Evolutionary conservation across 35 echinoderm and acorn worm genomes (phyloP).

Genomic region (Patiria miniata): DNA sequence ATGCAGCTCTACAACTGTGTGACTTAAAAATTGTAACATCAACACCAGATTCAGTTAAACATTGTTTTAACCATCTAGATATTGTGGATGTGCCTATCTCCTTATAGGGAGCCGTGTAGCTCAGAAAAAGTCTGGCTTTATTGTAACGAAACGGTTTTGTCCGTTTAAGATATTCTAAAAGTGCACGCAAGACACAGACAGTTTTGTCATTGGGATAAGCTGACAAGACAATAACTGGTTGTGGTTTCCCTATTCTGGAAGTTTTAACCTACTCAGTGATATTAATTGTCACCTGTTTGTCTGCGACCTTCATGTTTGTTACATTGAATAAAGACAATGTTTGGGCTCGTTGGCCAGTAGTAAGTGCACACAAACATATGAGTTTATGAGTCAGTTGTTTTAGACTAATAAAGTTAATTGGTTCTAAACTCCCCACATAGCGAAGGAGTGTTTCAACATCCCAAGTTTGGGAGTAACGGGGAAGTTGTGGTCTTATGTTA

Average conservation of each 20-base stretch:
- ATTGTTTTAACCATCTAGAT: constrained; percentile 29
- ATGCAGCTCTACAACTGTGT: constrained; percentile 27
- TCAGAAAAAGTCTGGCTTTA: constrained; percentile 2
- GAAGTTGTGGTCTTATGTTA: constrained; percentile 4
- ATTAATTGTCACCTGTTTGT: background rate
- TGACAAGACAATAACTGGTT: background rate
- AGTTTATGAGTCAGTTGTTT: constrained; percentile 40
- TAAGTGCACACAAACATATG: constrained; percentile 1
- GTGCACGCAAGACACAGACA: background rate
- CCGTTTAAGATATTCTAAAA: background rate
- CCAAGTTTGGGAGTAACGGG: constrained; percentile 26
- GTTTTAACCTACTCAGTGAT: background rate
- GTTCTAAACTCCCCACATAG: background rate
- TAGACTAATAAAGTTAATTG: background rate
- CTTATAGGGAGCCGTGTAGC: background rate
- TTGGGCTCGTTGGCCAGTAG: background rate
- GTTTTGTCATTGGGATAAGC: background rate
- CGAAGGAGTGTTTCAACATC: constrained; percentile 20
- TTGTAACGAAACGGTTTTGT: background rate
- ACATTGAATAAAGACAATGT: background rate
- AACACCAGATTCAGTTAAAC: constrained; percentile 30
- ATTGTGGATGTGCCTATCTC: background rate
- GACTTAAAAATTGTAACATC: constrained; percentile 28
- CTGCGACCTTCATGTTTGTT: background rate
- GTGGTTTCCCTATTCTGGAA: background rate